These are phyloP conservation scores for Hydractinia symbiolongicarpus DNA, from an alignment of 30 jellyfish, hydroid and myxozoan genomes.

Conservation along the genomic window DNA sequence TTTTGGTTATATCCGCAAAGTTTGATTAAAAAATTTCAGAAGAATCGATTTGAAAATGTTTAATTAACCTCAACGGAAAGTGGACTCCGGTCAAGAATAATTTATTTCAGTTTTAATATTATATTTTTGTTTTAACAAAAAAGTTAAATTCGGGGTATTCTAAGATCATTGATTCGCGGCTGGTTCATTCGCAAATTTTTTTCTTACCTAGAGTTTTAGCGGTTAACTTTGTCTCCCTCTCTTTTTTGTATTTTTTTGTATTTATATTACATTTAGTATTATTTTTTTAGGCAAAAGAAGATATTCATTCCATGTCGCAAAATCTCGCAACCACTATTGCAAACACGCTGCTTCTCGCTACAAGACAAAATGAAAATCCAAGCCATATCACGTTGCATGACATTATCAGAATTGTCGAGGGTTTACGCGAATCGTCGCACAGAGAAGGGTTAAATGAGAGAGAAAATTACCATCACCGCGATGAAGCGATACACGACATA, in stretches of 20 bases:
- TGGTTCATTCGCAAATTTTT: no score
- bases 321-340: not conserved
- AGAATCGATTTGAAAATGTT: not conserved
- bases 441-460: no score
- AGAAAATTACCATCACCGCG: not conserved
- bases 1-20: not conserved
- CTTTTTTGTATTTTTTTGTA: no score
- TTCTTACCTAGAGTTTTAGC: no score
- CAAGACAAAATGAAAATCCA: constrained; percentile 5
- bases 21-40: not conserved
- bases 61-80: no score
- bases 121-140: no score
- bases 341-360: not conserved
- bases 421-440: not conserved
- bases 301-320: not conserved
- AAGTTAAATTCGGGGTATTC: no score
- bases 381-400: constrained; percentile 1
- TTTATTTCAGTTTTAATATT: no score
- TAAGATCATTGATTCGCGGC: no score
- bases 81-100: no score
- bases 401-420: constrained; percentile 7
- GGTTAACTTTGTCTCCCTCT: no score
- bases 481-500: not conserved
- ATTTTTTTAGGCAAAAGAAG: not conserved
- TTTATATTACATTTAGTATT: not conserved